Evolutionary conservation across 2,113 vertebrate species (phyloP).

Genomic region (Sorex araneus): DNA sequence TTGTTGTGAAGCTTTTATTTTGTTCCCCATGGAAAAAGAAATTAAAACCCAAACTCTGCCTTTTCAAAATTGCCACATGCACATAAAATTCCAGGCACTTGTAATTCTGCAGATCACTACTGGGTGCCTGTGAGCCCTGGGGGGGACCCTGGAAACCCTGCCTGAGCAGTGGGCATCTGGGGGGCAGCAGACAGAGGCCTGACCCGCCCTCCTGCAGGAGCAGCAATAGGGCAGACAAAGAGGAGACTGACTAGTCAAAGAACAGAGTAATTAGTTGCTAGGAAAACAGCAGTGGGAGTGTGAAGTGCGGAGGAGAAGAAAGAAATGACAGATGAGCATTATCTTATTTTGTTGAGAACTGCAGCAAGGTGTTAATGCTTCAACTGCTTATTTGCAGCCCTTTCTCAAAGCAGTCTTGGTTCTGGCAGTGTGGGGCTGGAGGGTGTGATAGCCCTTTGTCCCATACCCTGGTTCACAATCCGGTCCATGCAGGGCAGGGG

Average conservation of each 20-base stretch:
- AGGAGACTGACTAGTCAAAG: slow-evolving; percentile 62
- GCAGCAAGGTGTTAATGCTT: slow-evolving; percentile 64
- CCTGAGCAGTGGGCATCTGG: too few species aligned
- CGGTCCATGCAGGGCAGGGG: background rate
- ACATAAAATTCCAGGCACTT: background rate
- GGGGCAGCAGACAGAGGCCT: background rate
- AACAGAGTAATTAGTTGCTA: slow-evolving; percentile 62
- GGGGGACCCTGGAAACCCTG: background rate
- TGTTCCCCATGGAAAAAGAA: background rate
- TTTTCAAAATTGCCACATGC: background rate
- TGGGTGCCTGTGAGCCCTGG: rapidly evolving
- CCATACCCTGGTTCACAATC: too few species aligned
- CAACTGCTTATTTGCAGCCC: slow-evolving; percentile 51
- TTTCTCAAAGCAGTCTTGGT: background rate
- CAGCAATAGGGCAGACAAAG: background rate
- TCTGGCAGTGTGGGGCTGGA: background rate
- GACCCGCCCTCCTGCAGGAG: background rate
- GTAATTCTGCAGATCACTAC: too few species aligned
- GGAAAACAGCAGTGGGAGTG: slow-evolving; percentile 74
- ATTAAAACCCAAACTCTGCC: background rate
- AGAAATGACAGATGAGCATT: slow-evolving; percentile 57
- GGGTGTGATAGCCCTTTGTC: too few species aligned
- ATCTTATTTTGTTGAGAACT: slow-evolving; percentile 59
- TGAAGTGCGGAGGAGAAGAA: slow-evolving; percentile 49
- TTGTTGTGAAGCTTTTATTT: background rate